Evolutionary conservation across 2,113 vertebrate genomes (phyloP).

Genomic region (Rhodinocichla rosea): DNA sequence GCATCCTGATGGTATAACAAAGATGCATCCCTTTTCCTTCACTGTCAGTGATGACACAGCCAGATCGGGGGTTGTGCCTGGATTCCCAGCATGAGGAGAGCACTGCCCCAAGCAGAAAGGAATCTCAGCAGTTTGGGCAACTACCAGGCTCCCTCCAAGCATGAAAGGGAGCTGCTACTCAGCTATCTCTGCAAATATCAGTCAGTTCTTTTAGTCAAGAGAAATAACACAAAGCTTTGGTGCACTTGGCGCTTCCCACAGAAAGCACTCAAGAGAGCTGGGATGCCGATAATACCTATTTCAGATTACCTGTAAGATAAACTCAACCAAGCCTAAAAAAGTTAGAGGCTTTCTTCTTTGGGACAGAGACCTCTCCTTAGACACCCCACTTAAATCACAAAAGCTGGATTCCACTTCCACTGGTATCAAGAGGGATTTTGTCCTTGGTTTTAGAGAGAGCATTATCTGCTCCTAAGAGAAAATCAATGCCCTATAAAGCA

Average conservation of each 20-base stretch:
- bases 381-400: neutral
- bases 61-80: neutral
- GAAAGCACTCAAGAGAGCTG: slow-evolving; percentile 12
- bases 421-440: neutral
- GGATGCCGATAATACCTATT: neutral
- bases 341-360: neutral
- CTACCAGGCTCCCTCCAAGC: neutral
- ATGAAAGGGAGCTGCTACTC: neutral
- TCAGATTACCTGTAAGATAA: neutral
- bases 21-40: neutral
- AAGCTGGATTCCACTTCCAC: neutral
- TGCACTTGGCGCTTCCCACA: neutral
- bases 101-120: neutral
- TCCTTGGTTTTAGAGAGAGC: neutral
- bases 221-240: neutral
- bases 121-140: neutral
- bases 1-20: neutral
- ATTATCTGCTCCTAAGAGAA: neutral
- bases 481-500: slow-evolving; percentile 7
- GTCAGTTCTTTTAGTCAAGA: neutral
- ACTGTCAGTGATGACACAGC: neutral
- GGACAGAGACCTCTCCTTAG: neutral
- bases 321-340: neutral
- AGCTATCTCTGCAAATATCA: neutral
- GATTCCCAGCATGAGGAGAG: neutral